Base-by-base conservation (phyloP, 2,888 invertebrate genomes). In the Electrophaes corylata region DNA sequence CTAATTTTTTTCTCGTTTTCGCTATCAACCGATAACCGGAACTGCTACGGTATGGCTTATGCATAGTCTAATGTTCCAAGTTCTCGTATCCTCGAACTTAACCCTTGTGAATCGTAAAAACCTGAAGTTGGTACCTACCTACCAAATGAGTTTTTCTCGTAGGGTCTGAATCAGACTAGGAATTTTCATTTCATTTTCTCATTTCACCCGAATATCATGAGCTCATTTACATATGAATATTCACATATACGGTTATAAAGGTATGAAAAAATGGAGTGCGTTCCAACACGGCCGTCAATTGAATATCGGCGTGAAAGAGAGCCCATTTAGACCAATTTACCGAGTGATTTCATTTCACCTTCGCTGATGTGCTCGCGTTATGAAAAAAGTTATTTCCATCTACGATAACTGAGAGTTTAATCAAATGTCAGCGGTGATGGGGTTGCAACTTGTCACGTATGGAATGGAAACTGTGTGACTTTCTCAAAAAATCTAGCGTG, bases 251-350 rank as follows among this genome's bases (percentile, higher is more conserved):
- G n/a, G n/a, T n/a, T 26, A n/a, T 39, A 23, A 16, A 49, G 19
- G 39, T 43, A 49, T 16, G 35, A 48, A 41, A 59, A 52, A 56
- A 53, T 35, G 47, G 31, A 33, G 49, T 51, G 52, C 49, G 46
- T 41, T 49, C 41, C 39, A 49, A 56, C 48, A 29, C 19, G 20
- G 40, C 54, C 29, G 12, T 47, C 57, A 60, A 66, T 66, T 71
- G 57, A 64, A 63, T 64, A 62, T 54, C 20, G 51, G 58, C 31
- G 52, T 41, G 55, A 45, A 64, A 70, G 63, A 64, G 66, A 62
- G 62, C 55, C 60, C 52, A 62, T 64, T 61, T 54, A 51, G 45
- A 44, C 44, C 62, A 67, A 61, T 66, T 64, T 64, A 51, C 55
- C 43, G 54, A 57, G 57, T 57, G 56, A 68, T 64, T 67, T 41